Evolutionary conservation across 2,797 vertebrate genomes (phyloP), one percentile per base, ranked within the genome.

Genomic region (Rhinogobio ventralis): DNA sequence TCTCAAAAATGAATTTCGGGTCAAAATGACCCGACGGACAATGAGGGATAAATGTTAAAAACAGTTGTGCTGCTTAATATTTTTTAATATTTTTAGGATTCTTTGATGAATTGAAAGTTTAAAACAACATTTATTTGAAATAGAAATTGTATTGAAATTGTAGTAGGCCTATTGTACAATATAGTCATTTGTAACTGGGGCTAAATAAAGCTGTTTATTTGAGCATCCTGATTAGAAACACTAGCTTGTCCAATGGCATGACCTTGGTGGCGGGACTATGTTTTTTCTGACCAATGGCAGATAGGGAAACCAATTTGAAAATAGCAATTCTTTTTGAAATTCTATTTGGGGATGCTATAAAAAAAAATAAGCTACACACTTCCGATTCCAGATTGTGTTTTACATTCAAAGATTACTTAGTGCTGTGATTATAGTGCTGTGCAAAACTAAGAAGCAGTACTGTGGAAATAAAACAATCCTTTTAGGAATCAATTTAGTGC

Each of bases 391-490:
- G 62, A 49, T 19, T 55, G 79, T 80, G 30, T 72, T 81, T 76
- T 85, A 82, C 75, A 80, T 84, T 39, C 46, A 84, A 79, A 69
- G 60, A 74, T 85, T 86, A 82, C n/a, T 62, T 28, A 25, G 57
- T 60, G 57, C 13, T 64, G 25, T 85, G 55, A 67, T 84, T 79
- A 77, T 49, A 68, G 7, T 19, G 28, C 81, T 76, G 64, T 78
- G 66, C 71, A 77, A 89, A 87, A 81, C 57, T 74, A 57, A 84
- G 84, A 84, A 86, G 83, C 64, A 4, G 39, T n/a, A 28, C 73
- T 15, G 14, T 30, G 30, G 68, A 85, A 86, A 76, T 84, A 85
- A 89, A 68, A 55, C 55, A 42, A 85, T 67, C 74, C 28, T 87
- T 87, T 64, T 73, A 76, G 36, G 74, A 67, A 82, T 68, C 36